Evolutionary conservation across 2,113 vertebrate species (phyloP).

Genomic region (Catharus bicknelli): DNA sequence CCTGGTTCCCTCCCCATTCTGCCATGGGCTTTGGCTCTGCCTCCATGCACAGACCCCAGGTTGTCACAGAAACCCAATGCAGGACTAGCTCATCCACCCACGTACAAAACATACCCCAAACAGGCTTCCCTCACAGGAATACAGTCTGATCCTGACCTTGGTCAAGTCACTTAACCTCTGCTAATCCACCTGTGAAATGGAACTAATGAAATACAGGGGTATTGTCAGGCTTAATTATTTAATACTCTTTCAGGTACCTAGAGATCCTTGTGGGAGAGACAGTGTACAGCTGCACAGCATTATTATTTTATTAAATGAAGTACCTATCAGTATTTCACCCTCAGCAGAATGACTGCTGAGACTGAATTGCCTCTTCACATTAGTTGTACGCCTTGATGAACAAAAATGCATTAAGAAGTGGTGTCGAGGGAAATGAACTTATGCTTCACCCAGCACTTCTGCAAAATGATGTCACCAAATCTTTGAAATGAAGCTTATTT

Average conservation of each 20-base stretch:
- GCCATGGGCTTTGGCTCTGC: conserved; percentile 47
- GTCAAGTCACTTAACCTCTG: conserved; percentile 65
- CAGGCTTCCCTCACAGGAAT: conserved; percentile 5
- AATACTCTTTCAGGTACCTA: conserved; percentile 61
- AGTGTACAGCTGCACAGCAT: conserved; percentile 61
- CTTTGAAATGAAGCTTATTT: neutral
- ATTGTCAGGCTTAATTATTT: conserved; percentile 69
- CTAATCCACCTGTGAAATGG: conserved; percentile 58
- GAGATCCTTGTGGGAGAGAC: conserved; percentile 54
- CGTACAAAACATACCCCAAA: neutral
- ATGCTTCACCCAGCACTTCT: conserved; percentile 52
- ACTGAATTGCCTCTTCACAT: conserved; percentile 64
- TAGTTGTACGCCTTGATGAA: conserved; percentile 58
- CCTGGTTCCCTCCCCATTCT: neutral
- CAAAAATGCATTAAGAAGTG: conserved; percentile 63
- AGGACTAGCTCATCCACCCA: conserved; percentile 18
- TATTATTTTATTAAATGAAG: conserved; percentile 69
- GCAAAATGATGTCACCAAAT: conserved; percentile 36
- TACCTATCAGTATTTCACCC: conserved; percentile 65
- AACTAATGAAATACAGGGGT: conserved; percentile 63
- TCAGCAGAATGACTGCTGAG: conserved; percentile 53
- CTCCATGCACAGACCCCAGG: neutral
- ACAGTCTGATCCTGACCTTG: conserved; percentile 44
- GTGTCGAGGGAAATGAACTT: conserved; percentile 42
- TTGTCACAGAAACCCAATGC: neutral